Percentiles rank a stretch among this genome's conserved stretches.
Conservation (phyloP, 2,113 vertebrate genomes). For the Platycercus adscitus region DNA sequence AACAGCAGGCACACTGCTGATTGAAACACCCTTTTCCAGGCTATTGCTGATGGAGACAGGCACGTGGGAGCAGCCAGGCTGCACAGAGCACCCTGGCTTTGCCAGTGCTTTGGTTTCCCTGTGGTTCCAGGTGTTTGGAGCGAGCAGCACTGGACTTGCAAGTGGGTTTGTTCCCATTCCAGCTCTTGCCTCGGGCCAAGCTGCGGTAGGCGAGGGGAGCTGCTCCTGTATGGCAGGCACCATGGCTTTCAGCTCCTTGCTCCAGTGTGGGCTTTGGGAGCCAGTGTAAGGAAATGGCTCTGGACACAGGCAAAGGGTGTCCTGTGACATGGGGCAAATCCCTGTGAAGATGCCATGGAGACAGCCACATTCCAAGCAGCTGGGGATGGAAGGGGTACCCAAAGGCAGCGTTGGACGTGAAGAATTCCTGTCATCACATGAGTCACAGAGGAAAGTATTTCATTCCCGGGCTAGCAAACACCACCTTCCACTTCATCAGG, state of each 20-base stretch:
- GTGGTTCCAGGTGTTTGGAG: neutral
- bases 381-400: neutral
- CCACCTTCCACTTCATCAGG: neutral
- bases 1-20: neutral
- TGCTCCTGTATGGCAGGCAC: neutral
- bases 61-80: neutral
- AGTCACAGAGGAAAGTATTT: conserved; percentile 39
- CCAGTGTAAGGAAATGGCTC: neutral
- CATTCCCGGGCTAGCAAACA: neutral
- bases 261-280: neutral
- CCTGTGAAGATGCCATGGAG: rapidly evolving
- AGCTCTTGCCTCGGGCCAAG: neutral
- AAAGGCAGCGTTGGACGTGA: neutral
- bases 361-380: neutral
- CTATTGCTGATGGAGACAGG: neutral
- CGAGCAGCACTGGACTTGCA: neutral
- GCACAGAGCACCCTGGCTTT: neutral
- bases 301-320: neutral
- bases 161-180: neutral
- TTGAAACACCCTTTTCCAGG: neutral
- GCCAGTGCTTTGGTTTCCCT: neutral
- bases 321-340: neutral
- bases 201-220: neutral
- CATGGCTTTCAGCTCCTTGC: neutral
- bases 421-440: neutral